Conservation (phyloP, 2,113 vertebrate genomes). For the Hippolais icterina region DNA sequence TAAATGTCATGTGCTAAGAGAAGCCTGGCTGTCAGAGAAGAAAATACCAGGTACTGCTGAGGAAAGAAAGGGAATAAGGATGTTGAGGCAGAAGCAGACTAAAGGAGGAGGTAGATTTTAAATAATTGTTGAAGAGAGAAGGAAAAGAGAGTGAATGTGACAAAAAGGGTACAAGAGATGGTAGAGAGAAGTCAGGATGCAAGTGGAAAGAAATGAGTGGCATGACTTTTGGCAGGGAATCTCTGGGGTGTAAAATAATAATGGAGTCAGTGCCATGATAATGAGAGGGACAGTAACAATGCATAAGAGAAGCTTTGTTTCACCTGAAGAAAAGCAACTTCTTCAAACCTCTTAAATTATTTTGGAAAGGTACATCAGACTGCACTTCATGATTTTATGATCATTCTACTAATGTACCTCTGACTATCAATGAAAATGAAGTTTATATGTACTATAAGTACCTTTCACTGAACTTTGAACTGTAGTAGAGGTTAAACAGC, state of each 20-base stretch:
- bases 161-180: neutral
- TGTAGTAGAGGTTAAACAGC: neutral
- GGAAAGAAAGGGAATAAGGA: neutral
- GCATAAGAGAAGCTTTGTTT: neutral
- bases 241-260: neutral
- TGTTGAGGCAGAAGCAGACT: neutral
- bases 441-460: neutral
- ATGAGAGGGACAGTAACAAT: neutral
- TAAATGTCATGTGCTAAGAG: neutral
- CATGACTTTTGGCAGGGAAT: neutral
- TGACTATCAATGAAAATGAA: neutral
- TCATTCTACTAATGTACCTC: neutral
- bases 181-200: neutral
- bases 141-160: neutral
- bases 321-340: neutral
- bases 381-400: neutral
- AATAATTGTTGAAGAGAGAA: neutral
- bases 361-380: neutral
- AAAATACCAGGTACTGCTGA: neutral
- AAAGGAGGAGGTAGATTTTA: neutral
- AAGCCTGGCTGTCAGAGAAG: neutral
- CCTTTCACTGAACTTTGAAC: neutral
- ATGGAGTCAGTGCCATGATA: neutral
- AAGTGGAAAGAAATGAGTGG: neutral
- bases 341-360: neutral